phyloP scores from a whole-genome alignment of 1,140 invertebrate genomes.

The Limonius californicus region DNA sequence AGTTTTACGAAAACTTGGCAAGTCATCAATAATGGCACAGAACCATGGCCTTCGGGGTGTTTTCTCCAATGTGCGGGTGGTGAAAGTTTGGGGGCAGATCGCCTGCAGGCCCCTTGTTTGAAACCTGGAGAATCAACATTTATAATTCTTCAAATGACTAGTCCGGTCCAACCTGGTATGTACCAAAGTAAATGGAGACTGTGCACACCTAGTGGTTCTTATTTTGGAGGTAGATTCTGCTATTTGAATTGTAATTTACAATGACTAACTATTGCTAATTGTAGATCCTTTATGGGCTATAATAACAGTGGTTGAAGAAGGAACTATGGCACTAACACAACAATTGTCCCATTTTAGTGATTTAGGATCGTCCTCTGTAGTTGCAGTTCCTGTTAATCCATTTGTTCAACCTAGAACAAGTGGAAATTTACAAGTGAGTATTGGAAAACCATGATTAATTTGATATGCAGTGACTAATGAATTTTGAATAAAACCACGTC shows the following conservation, averaged over 20 bases:
- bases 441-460: constrained; percentile 5
- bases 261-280: not conserved
- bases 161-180: constrained; percentile 64
- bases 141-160: constrained; percentile 65
- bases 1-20: constrained; percentile 78
- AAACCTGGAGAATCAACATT: constrained; percentile 63
- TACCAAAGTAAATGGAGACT: constrained; percentile 82
- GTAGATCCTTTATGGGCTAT: constrained; percentile 45
- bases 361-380: constrained; percentile 32
- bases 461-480: too few relatives aligned
- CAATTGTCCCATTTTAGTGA: constrained; percentile 43
- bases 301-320: constrained; percentile 43
- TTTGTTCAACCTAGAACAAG: constrained; percentile 31
- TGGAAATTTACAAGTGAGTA: constrained; percentile 25
- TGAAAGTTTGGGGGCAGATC: constrained; percentile 55
- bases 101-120: constrained; percentile 57
- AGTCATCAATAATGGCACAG: constrained; percentile 74
- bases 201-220: constrained; percentile 70
- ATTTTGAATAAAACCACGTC: too few relatives aligned
- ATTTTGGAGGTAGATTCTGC: constrained; percentile 69
- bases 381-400: constrained; percentile 32
- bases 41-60: constrained; percentile 75
- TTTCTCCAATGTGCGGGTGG: constrained; percentile 64
- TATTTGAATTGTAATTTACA: too few relatives aligned
- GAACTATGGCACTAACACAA: constrained; percentile 43